Conservation (phyloP, 2,113 vertebrate species). For the Dromaius novaehollandiae region DNA sequence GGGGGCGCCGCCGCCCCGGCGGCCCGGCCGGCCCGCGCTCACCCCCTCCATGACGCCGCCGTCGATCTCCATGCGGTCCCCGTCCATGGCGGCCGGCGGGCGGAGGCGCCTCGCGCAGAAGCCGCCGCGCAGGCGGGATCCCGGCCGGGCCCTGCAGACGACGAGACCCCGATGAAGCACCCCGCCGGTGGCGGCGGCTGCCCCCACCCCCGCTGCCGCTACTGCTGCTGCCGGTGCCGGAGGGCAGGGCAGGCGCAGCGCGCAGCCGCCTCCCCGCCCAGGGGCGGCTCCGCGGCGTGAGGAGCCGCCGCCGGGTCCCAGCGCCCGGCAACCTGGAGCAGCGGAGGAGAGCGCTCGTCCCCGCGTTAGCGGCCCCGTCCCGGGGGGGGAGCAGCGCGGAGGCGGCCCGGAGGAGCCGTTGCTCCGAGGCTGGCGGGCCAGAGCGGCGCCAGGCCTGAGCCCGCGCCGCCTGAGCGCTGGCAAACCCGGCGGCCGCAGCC, state of each 20-base stretch:
- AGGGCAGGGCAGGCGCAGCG: background rate
- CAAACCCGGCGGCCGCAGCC: too few species aligned
- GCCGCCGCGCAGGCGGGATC: background rate
- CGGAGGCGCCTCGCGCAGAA: background rate
- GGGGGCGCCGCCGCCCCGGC: background rate
- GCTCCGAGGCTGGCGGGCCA: background rate
- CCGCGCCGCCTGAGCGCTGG: too few species aligned
- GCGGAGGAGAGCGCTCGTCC: background rate
- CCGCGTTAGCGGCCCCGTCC: too few species aligned
- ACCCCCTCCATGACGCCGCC: slow-evolving; percentile 96
- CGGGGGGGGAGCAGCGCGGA: too few species aligned
- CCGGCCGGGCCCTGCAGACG: background rate
- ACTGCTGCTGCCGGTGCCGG: background rate
- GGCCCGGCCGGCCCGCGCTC: slow-evolving; percentile 55
- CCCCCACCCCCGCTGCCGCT: too few species aligned
- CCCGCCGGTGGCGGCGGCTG: too few species aligned
- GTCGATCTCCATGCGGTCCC: slow-evolving; percentile 82
- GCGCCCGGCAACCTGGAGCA: accelerated
- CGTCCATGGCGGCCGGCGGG: slow-evolving; percentile 56
- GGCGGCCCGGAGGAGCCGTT: background rate
- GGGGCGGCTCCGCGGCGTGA: background rate
- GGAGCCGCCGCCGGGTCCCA: background rate
- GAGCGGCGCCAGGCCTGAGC: too few species aligned
- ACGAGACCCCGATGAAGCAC: background rate
- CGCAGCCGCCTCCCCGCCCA: background rate